phyloP scores from a whole-genome alignment of 2,113 vertebrate species.

The Cebus imitator region DNA sequence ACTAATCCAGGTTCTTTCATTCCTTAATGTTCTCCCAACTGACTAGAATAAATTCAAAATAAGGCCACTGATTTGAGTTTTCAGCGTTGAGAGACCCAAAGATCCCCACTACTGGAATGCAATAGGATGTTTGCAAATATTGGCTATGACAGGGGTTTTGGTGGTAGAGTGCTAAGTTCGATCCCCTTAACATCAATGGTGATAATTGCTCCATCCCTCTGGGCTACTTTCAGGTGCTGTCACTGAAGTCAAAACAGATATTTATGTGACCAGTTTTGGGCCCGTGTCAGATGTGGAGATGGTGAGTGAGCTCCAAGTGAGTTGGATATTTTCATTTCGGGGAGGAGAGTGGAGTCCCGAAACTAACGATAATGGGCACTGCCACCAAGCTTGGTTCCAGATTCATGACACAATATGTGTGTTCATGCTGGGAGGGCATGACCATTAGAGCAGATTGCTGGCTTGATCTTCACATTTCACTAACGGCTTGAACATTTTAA shows the following conservation, averaged over 20 bases:
- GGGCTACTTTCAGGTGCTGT: constrained; percentile 86
- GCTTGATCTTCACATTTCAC: constrained; percentile 87
- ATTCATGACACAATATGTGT: constrained; percentile 80
- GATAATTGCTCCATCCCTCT: neutral
- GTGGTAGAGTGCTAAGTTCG: neutral
- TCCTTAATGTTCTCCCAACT: neutral
- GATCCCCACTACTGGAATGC: neutral
- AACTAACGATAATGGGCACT: neutral
- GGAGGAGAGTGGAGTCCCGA: neutral
- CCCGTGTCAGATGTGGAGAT: constrained; percentile 97
- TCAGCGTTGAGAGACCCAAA: neutral
- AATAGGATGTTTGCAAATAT: neutral
- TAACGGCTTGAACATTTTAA: constrained; percentile 62
- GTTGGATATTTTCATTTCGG: neutral
- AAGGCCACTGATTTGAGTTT: neutral
- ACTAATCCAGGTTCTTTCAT: neutral
- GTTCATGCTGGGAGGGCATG: constrained; percentile 79
- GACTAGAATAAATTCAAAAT: neutral
- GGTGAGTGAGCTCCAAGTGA: constrained; percentile 82
- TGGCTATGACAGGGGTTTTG: neutral
- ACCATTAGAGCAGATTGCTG: constrained; percentile 89
- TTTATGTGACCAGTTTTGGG: constrained; percentile 97
- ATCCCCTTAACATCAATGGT: neutral
- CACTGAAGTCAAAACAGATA: constrained; percentile 96
- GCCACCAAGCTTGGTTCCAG: neutral